Conservation (phyloP, 2,113 vertebrate genomes). For the Panurus biarmicus region DNA sequence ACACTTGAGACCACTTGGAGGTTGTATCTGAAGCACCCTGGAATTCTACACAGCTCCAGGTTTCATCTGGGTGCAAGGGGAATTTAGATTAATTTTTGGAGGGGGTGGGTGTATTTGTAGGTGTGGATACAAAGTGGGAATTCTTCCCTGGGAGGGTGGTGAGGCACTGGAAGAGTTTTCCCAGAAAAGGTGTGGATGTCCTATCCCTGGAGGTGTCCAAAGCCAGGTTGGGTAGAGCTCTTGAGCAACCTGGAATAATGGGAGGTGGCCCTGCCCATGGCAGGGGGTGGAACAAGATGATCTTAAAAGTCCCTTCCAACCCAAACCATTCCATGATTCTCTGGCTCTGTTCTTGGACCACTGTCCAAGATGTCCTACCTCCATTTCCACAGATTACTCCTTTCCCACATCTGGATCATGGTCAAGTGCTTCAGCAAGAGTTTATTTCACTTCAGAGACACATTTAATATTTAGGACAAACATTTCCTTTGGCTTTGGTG, state of each 20-base stretch:
- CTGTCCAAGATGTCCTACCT: not conserved
- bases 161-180: not conserved
- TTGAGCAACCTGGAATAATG: rapidly evolving
- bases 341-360: not conserved
- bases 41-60: not conserved
- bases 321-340: not conserved
- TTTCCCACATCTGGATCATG: not conserved
- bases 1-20: not conserved
- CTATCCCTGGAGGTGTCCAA: not conserved
- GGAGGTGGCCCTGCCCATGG: not conserved
- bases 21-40: not conserved
- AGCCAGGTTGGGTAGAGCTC: not conserved
- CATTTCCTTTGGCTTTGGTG: not conserved
- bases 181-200: not conserved
- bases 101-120: not conserved
- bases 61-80: not conserved
- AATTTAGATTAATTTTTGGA: not conserved
- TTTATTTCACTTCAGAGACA: not conserved
- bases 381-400: not conserved
- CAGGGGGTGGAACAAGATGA: not conserved
- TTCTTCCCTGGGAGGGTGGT: not conserved
- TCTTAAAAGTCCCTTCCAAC: not conserved
- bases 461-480: not conserved
- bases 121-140: not conserved
- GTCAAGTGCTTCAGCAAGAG: not conserved